A percentile compares a stretch with the other conserved stretches of the same genome.
These are phyloP conservation scores for Xenopus tropicalis DNA, from an alignment of 2,113 vertebrate genomes.

Conservation along the genomic window DNA sequence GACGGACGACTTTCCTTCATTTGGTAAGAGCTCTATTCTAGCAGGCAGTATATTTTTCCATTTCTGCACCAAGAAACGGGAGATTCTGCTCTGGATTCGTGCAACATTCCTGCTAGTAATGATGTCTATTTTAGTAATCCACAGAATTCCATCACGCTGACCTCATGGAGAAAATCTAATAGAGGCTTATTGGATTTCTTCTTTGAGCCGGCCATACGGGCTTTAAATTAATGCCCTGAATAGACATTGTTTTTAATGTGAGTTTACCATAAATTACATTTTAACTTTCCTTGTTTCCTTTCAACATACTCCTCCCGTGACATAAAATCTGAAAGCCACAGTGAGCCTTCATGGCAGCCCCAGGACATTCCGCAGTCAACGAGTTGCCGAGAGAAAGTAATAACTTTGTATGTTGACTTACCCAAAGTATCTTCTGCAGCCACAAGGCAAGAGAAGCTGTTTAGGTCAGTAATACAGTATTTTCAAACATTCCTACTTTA, in stretches of 20 bases:
- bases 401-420: constrained; percentile 37
- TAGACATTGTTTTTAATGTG: constrained; percentile 31
- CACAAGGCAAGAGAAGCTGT: constrained; percentile 41
- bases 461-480: constrained; percentile 35
- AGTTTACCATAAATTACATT: constrained; percentile 33
- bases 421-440: constrained; percentile 54
- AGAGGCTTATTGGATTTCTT: constrained; percentile 33
- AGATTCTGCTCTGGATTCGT: background rate
- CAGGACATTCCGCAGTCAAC: constrained; percentile 37
- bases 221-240: constrained; percentile 38
- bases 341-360: background rate
- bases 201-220: background rate
- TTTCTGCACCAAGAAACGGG: constrained; percentile 21
- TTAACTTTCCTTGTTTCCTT: background rate
- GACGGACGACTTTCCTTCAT: background rate
- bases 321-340: background rate
- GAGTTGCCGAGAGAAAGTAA: constrained; percentile 26
- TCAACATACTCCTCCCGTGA: background rate
- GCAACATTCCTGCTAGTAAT: constrained; percentile 46
- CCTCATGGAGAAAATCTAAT: constrained; percentile 38
- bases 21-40: background rate
- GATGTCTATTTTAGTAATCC: constrained; percentile 41
- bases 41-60: background rate
- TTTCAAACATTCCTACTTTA: background rate
- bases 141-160: constrained; percentile 42